Base-by-base conservation (phyloP, 1,140 invertebrate species). In the Nilaparvata lugens region DNA sequence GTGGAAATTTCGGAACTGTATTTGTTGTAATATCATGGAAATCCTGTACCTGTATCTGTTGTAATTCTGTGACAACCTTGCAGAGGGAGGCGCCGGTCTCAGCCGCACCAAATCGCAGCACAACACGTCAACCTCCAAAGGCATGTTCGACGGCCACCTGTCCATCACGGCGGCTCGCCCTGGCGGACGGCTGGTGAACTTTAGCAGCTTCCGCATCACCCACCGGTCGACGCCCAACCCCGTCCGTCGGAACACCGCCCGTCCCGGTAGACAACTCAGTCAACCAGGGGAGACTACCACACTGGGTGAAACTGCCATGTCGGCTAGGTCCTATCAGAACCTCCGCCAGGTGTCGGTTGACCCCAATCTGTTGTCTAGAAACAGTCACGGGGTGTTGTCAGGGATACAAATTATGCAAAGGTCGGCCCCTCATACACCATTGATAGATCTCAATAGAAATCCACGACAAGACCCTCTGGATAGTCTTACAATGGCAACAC, bases 131-230 rank as follows among this genome's bases (percentile, higher is more conserved):
- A 53, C 62, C 1, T 63, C 64, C 1, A 14, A 35, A 13, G 56
- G 56, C 13, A 45, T 52, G 18, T 52, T 56, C 24, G 54, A 56
- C 9, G 25, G 43, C 16, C 28, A 18, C 21, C 4, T 40, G 3
- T 58, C 56, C 4, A 24, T 48, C 14, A 31, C n/a, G 7, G 45
- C 21, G 24, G 14, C 4, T 11, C 28, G 54, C 14, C 31, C 57
- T 28, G 48, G 31, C 28, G 64, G 64, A 21, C 63, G 65, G 16
- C 54, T 66, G 16, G 68, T 66, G 23, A 68, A 65, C 55, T 69
- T 69, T 58, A 66, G 68, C 58, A 69, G 68, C 28, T 69, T 69
- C 38, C 48, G 68, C 13, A 64, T 68, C 16, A 64, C 68, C 3
- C 66, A 65, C 51, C 62, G 61, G 0, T 51, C 59, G 11, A 61